A percentile compares a stretch with the other conserved stretches of the same genome.
These are phyloP conservation scores for Idaea biselata DNA, from an alignment of 2,888 invertebrate genomes.

Conservation along the genomic window DNA sequence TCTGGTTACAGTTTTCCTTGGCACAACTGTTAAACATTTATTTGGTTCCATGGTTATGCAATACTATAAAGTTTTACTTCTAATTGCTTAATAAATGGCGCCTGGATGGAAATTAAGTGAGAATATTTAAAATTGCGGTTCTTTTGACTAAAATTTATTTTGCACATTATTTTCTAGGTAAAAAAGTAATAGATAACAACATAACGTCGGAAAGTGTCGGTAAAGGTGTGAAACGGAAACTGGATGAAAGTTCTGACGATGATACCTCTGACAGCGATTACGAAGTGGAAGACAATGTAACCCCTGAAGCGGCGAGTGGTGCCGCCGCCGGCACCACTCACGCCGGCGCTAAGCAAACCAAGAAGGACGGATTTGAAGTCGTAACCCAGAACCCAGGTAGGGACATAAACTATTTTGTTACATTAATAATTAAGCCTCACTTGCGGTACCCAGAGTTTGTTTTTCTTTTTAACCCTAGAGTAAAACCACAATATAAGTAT, in stretches of 20 bases:
- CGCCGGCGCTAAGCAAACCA: constrained; percentile 56
- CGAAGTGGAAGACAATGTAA: constrained; percentile 64
- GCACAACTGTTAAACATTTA: too few species aligned
- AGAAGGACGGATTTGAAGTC: constrained; percentile 84
- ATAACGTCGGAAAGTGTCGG: constrained; percentile 23
- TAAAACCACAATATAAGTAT: too few species aligned
- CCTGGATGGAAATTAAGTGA: too few species aligned
- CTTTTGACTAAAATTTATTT: background rate
- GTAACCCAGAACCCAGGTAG: constrained; percentile 82
- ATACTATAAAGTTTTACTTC: too few species aligned
- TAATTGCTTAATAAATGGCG: too few species aligned
- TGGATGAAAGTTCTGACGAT: constrained; percentile 67
- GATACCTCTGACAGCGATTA: constrained; percentile 74
- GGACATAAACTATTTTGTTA: background rate
- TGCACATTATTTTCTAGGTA: constrained; percentile 39
- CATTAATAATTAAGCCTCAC: background rate
- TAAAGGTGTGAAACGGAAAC: constrained; percentile 52
- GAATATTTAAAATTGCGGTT: background rate
- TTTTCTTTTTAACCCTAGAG: too few species aligned
- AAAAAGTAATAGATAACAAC: constrained; percentile 54
- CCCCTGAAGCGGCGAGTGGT: constrained; percentile 30
- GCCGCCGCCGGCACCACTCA: constrained; percentile 41
- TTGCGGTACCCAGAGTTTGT: too few species aligned
- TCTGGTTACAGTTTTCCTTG: too few species aligned
- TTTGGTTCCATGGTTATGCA: too few species aligned